Percentiles rank a stretch among this genome's conserved stretches.
These are phyloP conservation scores for Lissonota sp. DNA, from an alignment of 2,888 invertebrate species.

Conservation along the genomic window DNA sequence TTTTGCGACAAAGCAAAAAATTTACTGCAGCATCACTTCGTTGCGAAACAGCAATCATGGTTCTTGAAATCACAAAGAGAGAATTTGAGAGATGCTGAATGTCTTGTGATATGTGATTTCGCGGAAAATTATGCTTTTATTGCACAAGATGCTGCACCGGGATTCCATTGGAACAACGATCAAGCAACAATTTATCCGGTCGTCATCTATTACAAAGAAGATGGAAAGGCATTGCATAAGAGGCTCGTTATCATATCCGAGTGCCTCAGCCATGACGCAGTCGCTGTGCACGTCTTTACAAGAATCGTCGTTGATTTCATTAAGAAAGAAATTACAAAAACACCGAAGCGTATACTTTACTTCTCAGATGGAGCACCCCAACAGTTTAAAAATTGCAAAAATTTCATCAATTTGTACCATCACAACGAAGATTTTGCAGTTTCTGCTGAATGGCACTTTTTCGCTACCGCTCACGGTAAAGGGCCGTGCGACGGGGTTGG, in stretches of 20 bases:
- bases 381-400: too few species aligned
- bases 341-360: too few species aligned
- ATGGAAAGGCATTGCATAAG: slow-evolving; percentile 37
- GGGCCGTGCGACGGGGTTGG: too few species aligned
- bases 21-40: slow-evolving; percentile 56
- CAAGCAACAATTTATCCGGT: slow-evolving; percentile 57
- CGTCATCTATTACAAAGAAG: slow-evolving; percentile 57
- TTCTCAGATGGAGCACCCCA: too few species aligned
- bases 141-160: slow-evolving; percentile 63
- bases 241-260: slow-evolving; percentile 34
- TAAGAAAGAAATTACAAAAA: too few species aligned
- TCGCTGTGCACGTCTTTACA: too few species aligned
- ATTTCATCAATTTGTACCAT: too few species aligned
- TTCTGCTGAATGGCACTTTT: too few species aligned
- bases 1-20: slow-evolving; percentile 20
- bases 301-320: too few species aligned
- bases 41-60: slow-evolving; percentile 55
- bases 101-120: slow-evolving; percentile 63
- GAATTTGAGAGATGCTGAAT: slow-evolving; percentile 36
- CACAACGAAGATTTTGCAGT: too few species aligned
- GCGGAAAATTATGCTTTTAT: slow-evolving; percentile 70
- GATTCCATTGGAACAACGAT: slow-evolving; percentile 66
- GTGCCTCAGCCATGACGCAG: too few species aligned
- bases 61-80: slow-evolving; percentile 53
- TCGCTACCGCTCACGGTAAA: too few species aligned